Evolutionary conservation across 1,140 invertebrate species (phyloP).

Genomic region (Pemphigus obesinymphae): DNA sequence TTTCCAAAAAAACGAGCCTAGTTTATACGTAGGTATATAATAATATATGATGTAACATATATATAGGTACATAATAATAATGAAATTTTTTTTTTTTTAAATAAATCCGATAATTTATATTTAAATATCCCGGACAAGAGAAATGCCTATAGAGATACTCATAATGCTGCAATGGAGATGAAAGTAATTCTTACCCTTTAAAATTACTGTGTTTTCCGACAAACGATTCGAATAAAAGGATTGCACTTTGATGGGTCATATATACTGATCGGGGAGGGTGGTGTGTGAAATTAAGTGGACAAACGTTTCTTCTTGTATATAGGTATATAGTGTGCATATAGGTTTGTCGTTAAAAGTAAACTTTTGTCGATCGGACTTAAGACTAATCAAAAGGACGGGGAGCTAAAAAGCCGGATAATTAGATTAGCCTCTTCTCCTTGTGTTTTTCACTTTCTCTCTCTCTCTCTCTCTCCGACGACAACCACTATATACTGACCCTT

Average conservation of each 20-base stretch:
- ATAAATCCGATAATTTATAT: no score
- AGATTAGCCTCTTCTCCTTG: conserved; percentile 20
- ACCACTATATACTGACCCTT: background rate
- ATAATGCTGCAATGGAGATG: background rate
- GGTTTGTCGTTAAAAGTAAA: background rate
- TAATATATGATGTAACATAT: no score
- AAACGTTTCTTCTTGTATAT: background rate
- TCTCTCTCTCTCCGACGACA: no score
- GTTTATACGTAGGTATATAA: no score
- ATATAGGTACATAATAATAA: no score
- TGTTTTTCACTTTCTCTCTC: no score
- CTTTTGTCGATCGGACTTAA: conserved; percentile 10
- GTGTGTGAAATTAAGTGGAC: background rate
- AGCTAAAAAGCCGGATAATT: conserved; percentile 14
- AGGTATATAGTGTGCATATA: background rate
- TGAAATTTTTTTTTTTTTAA: no score
- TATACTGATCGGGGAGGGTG: background rate
- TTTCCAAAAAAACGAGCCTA: no score
- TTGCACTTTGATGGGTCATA: background rate
- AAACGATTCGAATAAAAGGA: conserved; percentile 10
- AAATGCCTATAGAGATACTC: no score
- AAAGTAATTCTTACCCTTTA: background rate
- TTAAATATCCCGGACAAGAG: no score
- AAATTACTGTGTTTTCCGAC: background rate
- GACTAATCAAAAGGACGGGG: conserved; percentile 20